Base-by-base conservation (phyloP, 2,888 invertebrate species). In the Kryphioiulus occultus region DNA sequence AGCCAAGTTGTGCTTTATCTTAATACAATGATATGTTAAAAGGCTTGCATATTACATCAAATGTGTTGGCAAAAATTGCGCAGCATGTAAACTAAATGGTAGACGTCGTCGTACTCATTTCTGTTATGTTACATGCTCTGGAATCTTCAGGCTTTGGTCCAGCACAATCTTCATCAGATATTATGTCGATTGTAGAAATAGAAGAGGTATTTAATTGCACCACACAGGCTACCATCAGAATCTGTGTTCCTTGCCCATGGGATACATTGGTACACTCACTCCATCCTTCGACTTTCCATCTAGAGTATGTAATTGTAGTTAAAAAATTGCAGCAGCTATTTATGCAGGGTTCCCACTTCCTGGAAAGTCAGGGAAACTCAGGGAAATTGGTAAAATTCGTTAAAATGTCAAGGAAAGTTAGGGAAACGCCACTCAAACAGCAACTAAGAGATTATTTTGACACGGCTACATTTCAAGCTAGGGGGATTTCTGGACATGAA, bases 241-340 rank as follows among this genome's bases (percentile, higher is more conserved):
- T 85, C 35, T 85, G 39, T 22, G 26, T 42, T 39, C 85, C 85
- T 19, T 85, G 85, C 12, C 85, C 85, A 19, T 12, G 17, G 7
- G 85, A 17, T 15, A 85, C 85, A 85, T 85, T 85, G 15, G 12
- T 47, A n/a, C 85, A 85, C n/a, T 85, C 42, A 85, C 85, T 85
- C 85, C 85, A 85, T 17, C 85, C 85, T 85, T 85, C 32, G 15
- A 85, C n/a, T 30, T 39, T 12, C 85, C 85, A 85, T 35, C 85
- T 85, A 82, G 10, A 32, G n/a, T 30, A 82, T n/a, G 19, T 32
- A 9, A 12, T 82, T 32, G 19, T 82, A 82, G 78, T 78, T 22
- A 26, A 7, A 78, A 82, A 82, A 10, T 32, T 82, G 82, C 26
- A 30, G 4, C 19, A 12, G 82, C 12, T n/a, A 15, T 82, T 30